Evolutionary conservation across 2,797 vertebrate genomes (phyloP).

Genomic region (Enoplosus armatus): DNA sequence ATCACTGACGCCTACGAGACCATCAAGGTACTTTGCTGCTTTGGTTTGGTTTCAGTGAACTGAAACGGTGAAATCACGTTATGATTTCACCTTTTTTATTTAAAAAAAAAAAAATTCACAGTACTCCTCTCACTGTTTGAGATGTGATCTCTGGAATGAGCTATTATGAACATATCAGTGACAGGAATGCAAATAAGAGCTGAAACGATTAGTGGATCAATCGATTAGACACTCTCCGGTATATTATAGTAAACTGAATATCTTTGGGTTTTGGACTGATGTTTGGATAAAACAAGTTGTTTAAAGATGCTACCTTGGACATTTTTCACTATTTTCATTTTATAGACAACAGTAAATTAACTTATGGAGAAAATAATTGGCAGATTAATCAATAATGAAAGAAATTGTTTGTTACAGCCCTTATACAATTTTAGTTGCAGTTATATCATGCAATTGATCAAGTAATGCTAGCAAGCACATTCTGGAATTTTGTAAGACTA

Average conservation of each 20-base stretch:
- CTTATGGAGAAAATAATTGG: too few species aligned
- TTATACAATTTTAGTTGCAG: not conserved
- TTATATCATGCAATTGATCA: not conserved
- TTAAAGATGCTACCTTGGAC: not conserved
- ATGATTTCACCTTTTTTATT: not conserved
- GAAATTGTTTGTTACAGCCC: not conserved
- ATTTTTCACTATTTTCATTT: not conserved
- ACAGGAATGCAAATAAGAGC: not conserved
- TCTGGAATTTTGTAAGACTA: too few species aligned
- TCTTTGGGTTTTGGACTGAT: not conserved
- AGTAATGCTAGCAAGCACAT: not conserved
- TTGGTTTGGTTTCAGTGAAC: not conserved
- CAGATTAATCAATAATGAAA: not conserved
- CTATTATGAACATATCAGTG: not conserved
- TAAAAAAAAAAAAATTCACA: too few species aligned
- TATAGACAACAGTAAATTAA: not conserved
- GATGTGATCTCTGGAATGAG: not conserved
- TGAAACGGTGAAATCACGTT: not conserved
- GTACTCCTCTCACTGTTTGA: not conserved
- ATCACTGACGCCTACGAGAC: conserved; percentile 97
- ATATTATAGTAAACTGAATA: too few species aligned
- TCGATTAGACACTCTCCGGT: too few species aligned
- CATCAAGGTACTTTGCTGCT: conserved; percentile 90
- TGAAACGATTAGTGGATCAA: not conserved
- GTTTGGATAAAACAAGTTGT: not conserved